These are phyloP conservation scores for Lycocerus yunnanus DNA, from an alignment of 2,888 invertebrate species.

Conservation along the genomic window DNA sequence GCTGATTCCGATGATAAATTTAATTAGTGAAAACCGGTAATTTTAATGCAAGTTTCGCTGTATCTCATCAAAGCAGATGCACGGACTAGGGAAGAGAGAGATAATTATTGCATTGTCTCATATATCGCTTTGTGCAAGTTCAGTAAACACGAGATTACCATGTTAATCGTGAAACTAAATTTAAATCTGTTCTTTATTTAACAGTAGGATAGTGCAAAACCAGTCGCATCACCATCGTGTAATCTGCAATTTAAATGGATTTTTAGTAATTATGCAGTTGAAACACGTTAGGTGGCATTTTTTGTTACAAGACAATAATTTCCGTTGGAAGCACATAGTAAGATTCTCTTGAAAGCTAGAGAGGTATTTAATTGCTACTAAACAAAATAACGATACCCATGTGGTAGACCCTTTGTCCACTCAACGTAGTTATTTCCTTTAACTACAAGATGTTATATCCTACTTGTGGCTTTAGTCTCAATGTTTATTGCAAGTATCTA, in stretches of 20 bases:
- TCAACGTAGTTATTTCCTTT: constrained; percentile 14
- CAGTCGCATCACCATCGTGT: not conserved
- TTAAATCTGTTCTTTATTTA: not conserved
- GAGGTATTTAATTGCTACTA: constrained; percentile 21
- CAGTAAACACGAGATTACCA: not conserved
- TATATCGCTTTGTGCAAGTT: too few species aligned
- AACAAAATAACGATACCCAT: constrained; percentile 16
- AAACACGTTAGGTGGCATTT: not conserved
- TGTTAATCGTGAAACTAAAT: not conserved
- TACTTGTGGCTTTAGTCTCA: constrained; percentile 10
- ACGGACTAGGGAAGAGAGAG: too few species aligned
- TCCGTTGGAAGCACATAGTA: not conserved
- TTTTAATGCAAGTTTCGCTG: not conserved
- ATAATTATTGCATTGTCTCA: too few species aligned
- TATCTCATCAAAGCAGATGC: not conserved
- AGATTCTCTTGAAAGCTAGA: constrained; percentile 8
- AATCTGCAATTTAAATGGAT: not conserved
- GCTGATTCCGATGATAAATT: not conserved
- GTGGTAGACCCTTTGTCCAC: constrained; percentile 18
- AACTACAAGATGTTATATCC: constrained; percentile 21
- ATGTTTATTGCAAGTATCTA: constrained; percentile 9
- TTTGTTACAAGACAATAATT: not conserved
- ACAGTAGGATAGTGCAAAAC: not conserved
- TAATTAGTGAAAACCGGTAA: not conserved
- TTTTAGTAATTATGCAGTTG: not conserved